Evolutionary conservation across 2,888 invertebrate genomes (phyloP).

Genomic region (Oeneis ivallda): DNA sequence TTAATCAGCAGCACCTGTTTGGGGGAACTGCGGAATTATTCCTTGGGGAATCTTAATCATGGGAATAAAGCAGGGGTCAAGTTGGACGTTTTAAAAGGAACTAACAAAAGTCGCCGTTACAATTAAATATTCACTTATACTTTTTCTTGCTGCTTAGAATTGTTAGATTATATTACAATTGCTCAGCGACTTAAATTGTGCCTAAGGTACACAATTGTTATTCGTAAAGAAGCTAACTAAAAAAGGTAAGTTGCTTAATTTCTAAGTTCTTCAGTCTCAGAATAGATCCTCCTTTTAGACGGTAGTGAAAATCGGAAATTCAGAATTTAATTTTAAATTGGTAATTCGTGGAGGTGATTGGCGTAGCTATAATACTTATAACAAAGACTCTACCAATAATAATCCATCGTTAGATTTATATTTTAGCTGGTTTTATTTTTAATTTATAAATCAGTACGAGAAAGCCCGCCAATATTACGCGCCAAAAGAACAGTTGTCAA

Average conservation of each 20-base stretch:
- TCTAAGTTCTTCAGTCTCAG: not conserved
- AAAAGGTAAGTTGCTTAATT: not conserved
- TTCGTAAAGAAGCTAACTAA: too few relatives aligned
- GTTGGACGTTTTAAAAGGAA: constrained; percentile 9
- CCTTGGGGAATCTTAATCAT: constrained; percentile 73
- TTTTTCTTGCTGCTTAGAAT: not conserved
- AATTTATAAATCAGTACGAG: not conserved
- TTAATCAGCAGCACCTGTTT: constrained; percentile 75
- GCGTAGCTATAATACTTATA: not conserved
- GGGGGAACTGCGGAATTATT: constrained; percentile 52
- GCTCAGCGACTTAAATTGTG: too few relatives aligned
- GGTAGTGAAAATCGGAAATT: not conserved
- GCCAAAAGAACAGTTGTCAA: constrained; percentile 73
- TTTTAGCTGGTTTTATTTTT: not conserved
- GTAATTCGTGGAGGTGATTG: not conserved
- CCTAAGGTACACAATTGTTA: too few relatives aligned
- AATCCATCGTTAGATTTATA: too few relatives aligned
- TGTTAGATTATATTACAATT: constrained; percentile 1
- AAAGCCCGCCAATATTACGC: constrained; percentile 68
- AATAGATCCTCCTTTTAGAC: not conserved
- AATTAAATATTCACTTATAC: constrained; percentile 37
- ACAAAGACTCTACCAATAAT: too few relatives aligned
- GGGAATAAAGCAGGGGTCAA: constrained; percentile 56
- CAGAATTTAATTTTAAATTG: too few relatives aligned
- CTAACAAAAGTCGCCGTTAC: constrained; percentile 20